Evolutionary conservation across 2,113 vertebrate genomes (phyloP), one percentile per base, ranked within the genome.

Genomic region (Tupaia chinensis): DNA sequence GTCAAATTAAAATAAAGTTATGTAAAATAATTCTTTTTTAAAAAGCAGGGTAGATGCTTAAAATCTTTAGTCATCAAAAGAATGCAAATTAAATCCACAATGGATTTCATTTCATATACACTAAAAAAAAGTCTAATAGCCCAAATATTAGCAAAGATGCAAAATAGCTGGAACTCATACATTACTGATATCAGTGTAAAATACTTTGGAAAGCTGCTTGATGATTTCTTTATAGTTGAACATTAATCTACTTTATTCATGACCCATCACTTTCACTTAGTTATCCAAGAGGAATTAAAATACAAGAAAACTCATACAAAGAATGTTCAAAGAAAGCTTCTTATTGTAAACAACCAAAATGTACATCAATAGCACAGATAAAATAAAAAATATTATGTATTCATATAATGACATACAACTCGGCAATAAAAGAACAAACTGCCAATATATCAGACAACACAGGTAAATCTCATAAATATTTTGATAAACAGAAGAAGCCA

Each of bases 221-320:
- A 12, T 25, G 80, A 15, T 80, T 85, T 82, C 22, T 89, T 89
- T 63, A 54, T 65, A 85, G 17, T 84, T 89, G 77, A 83, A 91
- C 29, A 76, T 76, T 93, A n/a, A 69, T 80, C 79, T 81, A 70
- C 53, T 54, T 20, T 70, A 54, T 83, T 29, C 56, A 93, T 60
- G 14, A 60, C 12, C n/a, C 61, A 70, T 58, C 65, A 90, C 29
- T 97, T 61, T 89, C 79, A 87, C 12, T 90, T 77, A 69, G 44
- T 87, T 93, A 81, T 5, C 63, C 80, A 85, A 86, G 61, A 87
- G 27, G 89, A 89, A 81, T 85, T 5, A 83, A 96, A 93, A 73
- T 81, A n/a, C 3, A 94, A 56, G 29, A 69, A 88, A 63, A 89
- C n/a, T 63, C 44, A 54, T 25, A 66, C 66, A 86, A 73, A 87